These are phyloP conservation scores for Prietella phreatophila DNA, from an alignment of 2,113 vertebrate genomes.

Conservation along the genomic window DNA sequence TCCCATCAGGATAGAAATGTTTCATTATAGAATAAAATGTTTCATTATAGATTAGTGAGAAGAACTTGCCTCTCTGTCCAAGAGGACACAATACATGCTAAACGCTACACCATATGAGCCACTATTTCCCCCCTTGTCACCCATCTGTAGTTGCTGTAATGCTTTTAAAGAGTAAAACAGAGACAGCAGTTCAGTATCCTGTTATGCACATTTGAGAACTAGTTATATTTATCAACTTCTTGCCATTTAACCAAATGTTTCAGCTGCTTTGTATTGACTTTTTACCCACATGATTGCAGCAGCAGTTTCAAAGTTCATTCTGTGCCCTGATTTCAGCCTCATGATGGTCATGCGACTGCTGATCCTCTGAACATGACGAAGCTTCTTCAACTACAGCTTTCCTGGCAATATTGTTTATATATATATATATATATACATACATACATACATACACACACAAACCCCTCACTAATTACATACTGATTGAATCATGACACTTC, in stretches of 20 bases:
- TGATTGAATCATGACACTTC: not conserved
- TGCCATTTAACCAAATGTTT: not conserved
- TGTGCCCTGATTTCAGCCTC: conserved; percentile 74
- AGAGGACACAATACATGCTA: not conserved
- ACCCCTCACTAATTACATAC: not conserved
- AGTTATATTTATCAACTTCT: not conserved
- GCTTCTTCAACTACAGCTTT: not conserved
- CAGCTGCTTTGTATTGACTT: not conserved
- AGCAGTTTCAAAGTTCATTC: conserved; percentile 11
- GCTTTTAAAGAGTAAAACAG: not conserved
- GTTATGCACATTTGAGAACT: not conserved
- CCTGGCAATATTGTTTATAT: not conserved
- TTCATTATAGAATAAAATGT: not conserved
- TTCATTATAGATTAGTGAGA: not conserved
- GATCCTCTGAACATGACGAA: conserved; percentile 55
- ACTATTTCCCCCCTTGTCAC: not conserved
- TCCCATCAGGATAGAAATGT: not conserved
- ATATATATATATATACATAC: too few relatives aligned
- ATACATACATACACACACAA: too few relatives aligned
- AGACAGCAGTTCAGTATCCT: not conserved
- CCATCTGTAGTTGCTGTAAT: not conserved
- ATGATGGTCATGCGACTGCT: conserved; percentile 87
- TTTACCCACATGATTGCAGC: not conserved
- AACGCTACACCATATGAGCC: not conserved
- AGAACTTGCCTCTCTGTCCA: not conserved